Conservation (phyloP, 2,797 vertebrate species). For the Lepus townsendii region DNA sequence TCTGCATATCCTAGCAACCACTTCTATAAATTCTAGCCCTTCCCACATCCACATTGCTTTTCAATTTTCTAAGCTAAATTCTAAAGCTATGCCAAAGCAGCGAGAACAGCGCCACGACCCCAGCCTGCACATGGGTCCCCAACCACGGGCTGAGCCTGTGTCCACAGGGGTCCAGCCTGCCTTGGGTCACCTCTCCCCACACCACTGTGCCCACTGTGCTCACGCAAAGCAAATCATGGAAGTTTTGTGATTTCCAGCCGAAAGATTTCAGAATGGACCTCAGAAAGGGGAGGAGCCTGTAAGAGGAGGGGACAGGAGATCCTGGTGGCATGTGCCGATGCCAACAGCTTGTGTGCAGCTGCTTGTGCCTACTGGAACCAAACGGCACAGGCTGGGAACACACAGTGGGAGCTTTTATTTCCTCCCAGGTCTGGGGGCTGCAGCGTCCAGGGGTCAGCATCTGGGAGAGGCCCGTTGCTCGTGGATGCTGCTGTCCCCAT, state of each 20-base stretch:
- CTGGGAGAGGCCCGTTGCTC: not conserved
- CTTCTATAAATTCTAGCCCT: constrained; percentile 16
- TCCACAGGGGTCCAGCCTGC: too few species aligned
- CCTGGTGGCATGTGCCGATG: not conserved
- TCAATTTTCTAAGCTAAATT: constrained; percentile 38
- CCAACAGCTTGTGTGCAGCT: not conserved
- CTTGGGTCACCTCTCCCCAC: not conserved
- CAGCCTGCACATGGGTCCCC: too few species aligned
- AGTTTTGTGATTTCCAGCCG: not conserved
- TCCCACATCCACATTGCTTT: constrained; percentile 22
- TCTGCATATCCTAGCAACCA: constrained; percentile 49
- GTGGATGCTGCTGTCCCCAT: not conserved
- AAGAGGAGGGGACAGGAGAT: not conserved
- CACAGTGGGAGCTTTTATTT: not conserved
- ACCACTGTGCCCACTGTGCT: not conserved
- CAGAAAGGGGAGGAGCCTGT: not conserved
- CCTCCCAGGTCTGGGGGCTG: not conserved
- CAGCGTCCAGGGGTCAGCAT: not conserved
- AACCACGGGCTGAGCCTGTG: too few species aligned
- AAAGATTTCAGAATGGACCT: not conserved
- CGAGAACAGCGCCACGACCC: not conserved
- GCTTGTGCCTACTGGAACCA: not conserved
- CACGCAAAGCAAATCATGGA: not conserved
- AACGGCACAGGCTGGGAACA: not conserved
- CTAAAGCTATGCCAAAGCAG: not conserved